Base-by-base conservation (phyloP, 2,888 invertebrate genomes). In the Theristus sp. region DNA sequence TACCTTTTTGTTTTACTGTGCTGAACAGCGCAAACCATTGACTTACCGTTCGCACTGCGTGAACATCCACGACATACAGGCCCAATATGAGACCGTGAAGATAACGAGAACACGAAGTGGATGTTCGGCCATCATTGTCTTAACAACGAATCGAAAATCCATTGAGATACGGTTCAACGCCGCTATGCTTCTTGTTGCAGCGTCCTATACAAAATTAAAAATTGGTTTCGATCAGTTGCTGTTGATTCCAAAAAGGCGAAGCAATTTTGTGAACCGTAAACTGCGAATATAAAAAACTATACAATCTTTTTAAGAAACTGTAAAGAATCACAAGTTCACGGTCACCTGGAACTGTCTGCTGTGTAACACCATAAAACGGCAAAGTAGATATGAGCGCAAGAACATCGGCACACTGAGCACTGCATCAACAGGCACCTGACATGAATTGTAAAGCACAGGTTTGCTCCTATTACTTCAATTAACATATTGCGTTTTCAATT, bases 31-130 rank as follows among this genome's bases (percentile, higher is more conserved):
- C 10, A 6, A 38, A 17, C 38, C 20, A 49, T 6, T 49, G 13
- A 57, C 54, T 1, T 26, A 94, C 96, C 96, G 87, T 82, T 98
- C 98, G 77, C 98, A 98, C 72, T 96, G 94, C 67, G 98, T 83
- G 69, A 99, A 81, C 67, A 93, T 91, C 98, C 98, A 99, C 73
- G 91, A 91, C 70, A 96, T 96, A 73, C 98, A 96, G 77, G 99
- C 93, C 98, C 98, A 99, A 66, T 98, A 81, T n/a, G 94, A 93
- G 68, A 98, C 89, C 87, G 98, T 98, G 82, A 98, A 96, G 68
- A 96, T 94, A 73, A 98, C 82, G 71, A 99, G 83, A 70, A 98
- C 94, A 84, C 94, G 77, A 84, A 96, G 78, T 60, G 98, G 98
- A 78, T 96, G 98, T 77, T 99, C 98, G 76, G 96, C 96, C 98